A percentile compares a stretch with the other conserved stretches of the same genome.
Evolutionary conservation across 2,888 invertebrate genomes (phyloP).

Genomic region (Fissipunctia ypsillon): DNA sequence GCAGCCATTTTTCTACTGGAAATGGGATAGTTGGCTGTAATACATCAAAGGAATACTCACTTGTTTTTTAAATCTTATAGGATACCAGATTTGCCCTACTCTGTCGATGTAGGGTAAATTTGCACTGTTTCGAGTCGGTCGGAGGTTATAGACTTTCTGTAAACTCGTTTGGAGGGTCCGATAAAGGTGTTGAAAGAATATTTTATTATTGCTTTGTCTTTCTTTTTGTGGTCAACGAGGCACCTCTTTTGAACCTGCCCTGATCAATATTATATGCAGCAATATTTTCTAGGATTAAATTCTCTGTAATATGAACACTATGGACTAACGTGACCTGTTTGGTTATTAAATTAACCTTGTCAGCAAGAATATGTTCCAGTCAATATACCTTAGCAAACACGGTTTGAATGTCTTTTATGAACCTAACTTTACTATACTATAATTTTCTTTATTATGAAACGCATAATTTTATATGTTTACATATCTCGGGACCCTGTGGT

Average conservation of each 20-base stretch:
- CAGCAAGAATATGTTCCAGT: conserved; percentile 8
- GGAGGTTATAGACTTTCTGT: conserved; percentile 13
- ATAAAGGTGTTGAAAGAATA: conserved; percentile 19
- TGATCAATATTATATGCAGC: background rate
- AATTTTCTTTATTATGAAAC: background rate
- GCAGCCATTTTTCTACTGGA: background rate
- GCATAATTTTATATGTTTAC: too few relatives aligned
- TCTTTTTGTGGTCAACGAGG: background rate
- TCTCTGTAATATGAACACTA: conserved; percentile 6
- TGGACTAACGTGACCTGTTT: conserved; percentile 13
- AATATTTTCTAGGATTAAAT: conserved; percentile 1
- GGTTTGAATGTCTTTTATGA: background rate
- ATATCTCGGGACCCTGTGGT: too few relatives aligned
- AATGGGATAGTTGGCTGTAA: conserved; percentile 5
- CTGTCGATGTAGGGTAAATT: background rate
- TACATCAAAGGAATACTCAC: conserved; percentile 22
- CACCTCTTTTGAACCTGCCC: background rate
- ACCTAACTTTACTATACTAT: background rate
- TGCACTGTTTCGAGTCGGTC: conserved; percentile 4
- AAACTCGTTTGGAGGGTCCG: conserved; percentile 36
- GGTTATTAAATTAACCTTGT: conserved; percentile 29
- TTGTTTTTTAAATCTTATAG: conserved; percentile 11
- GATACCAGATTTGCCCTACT: too few relatives aligned
- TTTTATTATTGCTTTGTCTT: conserved; percentile 15
- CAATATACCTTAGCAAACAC: background rate